A percentile compares a stretch with the other conserved stretches of the same genome.
Evolutionary conservation across 1,140 invertebrate genomes (phyloP).

Genomic region (Patella vulgata): DNA sequence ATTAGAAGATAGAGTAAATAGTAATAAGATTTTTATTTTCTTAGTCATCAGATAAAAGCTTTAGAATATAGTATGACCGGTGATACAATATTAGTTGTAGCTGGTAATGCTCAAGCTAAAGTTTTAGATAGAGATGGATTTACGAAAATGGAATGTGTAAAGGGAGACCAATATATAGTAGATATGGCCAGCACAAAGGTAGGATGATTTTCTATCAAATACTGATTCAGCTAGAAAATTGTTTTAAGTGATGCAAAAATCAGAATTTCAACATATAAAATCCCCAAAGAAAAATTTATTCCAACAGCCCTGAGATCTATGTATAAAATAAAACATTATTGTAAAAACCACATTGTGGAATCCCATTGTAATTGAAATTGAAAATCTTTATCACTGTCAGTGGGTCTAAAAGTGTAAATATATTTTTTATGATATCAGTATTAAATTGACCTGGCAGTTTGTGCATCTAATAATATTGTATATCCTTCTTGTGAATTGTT

Average conservation of each 20-base stretch:
- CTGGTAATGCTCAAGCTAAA: constrained; percentile 88
- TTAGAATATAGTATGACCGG: constrained; percentile 94
- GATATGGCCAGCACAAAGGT: constrained; percentile 93
- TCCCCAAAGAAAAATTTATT: background rate
- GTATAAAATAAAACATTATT: background rate
- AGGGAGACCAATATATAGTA: constrained; percentile 95
- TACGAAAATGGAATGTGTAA: constrained; percentile 93
- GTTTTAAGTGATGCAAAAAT: background rate
- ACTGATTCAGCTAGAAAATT: no score
- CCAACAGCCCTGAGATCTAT: background rate
- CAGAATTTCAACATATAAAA: background rate
- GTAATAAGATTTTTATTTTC: no score
- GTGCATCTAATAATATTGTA: no score
- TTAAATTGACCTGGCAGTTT: no score
- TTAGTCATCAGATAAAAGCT: constrained; percentile 86
- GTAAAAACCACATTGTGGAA: no score
- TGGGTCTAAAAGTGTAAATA: no score
- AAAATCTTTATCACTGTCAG: no score
- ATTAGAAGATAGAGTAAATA: no score
- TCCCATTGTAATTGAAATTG: no score
- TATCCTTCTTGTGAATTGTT: no score
- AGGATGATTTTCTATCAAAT: no score
- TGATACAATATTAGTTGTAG: constrained; percentile 91
- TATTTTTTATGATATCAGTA: no score
- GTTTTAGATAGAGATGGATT: constrained; percentile 96